Percentiles rank a stretch among this genome's conserved stretches.
These are phyloP conservation scores for Jordanella pulchra DNA, from an alignment of 2,797 vertebrate genomes.

Conservation along the genomic window DNA sequence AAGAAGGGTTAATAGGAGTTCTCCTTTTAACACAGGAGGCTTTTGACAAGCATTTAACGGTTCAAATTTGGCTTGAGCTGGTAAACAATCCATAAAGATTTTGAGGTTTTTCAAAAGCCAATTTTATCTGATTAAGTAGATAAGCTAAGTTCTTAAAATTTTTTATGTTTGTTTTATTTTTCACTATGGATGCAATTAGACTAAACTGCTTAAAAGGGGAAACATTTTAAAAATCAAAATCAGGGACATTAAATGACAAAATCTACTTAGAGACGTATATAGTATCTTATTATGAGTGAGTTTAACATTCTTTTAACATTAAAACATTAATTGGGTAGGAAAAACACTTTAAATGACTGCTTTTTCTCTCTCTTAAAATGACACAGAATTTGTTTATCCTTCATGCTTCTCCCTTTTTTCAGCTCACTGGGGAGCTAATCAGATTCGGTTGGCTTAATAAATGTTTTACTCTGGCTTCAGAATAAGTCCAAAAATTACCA, in stretches of 20 bases:
- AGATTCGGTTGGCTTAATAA: conserved; percentile 57
- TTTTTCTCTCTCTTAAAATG: conserved; percentile 13
- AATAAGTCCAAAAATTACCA: not conserved
- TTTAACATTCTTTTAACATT: not conserved
- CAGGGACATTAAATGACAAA: not conserved
- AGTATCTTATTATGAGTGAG: not conserved
- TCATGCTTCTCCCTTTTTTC: conserved; percentile 26
- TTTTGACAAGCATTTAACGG: not conserved
- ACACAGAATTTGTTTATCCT: conserved; percentile 20
- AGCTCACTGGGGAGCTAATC: conserved; percentile 48
- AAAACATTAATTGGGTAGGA: not conserved
- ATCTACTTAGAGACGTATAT: not conserved
- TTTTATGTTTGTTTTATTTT: not conserved
- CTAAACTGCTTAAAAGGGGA: not conserved
- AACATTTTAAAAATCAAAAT: not conserved
- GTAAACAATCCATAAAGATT: not conserved
- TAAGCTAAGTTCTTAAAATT: too few species aligned
- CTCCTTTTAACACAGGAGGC: conserved; percentile 1
- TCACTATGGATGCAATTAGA: not conserved
- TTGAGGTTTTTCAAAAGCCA: not conserved
- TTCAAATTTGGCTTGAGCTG: not conserved
- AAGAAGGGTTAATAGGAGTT: conserved; percentile 3
- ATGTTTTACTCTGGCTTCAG: conserved; percentile 37
- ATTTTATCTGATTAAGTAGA: not conserved
- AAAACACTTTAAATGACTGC: conserved; percentile 11